Percentiles rank a stretch among this genome's conserved stretches.
These are phyloP conservation scores for Sphyrna mokarran DNA, from an alignment of 2,113 vertebrate genomes.

Conservation along the genomic window DNA sequence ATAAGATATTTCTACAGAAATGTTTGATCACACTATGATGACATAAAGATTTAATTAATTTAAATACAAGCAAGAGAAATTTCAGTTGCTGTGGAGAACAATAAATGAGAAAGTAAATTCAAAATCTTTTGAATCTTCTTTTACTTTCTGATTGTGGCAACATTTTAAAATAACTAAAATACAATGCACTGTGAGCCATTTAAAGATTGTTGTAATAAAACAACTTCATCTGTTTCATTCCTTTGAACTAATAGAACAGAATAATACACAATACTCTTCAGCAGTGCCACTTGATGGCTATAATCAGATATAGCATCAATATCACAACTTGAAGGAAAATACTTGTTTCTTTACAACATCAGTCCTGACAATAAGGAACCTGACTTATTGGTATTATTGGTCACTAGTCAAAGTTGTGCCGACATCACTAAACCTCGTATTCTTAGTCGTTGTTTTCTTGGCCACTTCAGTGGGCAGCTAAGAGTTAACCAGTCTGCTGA, in stretches of 20 bases:
- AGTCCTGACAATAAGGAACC: background rate
- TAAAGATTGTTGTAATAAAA: background rate
- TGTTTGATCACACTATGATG: background rate
- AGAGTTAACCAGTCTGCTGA: background rate
- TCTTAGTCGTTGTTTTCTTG: background rate
- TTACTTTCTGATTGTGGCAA: no score
- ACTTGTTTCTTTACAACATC: background rate
- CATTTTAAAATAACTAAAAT: background rate
- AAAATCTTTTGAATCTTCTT: background rate
- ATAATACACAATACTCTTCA: background rate
- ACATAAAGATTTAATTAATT: no score
- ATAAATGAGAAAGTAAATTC: background rate
- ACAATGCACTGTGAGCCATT: background rate
- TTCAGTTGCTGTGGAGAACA: background rate
- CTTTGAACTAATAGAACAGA: background rate
- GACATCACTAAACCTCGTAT: background rate
- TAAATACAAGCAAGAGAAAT: background rate
- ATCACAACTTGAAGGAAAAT: background rate
- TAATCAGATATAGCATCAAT: background rate
- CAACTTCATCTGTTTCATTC: background rate
- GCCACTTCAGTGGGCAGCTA: background rate
- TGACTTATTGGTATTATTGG: background rate
- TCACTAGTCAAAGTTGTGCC: background rate
- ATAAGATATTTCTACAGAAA: background rate
- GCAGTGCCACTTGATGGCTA: background rate